A percentile compares a stretch with the other conserved stretches of the same genome.
Conservation (phyloP, 2,888 invertebrate species). For the Mantis religiosa region DNA sequence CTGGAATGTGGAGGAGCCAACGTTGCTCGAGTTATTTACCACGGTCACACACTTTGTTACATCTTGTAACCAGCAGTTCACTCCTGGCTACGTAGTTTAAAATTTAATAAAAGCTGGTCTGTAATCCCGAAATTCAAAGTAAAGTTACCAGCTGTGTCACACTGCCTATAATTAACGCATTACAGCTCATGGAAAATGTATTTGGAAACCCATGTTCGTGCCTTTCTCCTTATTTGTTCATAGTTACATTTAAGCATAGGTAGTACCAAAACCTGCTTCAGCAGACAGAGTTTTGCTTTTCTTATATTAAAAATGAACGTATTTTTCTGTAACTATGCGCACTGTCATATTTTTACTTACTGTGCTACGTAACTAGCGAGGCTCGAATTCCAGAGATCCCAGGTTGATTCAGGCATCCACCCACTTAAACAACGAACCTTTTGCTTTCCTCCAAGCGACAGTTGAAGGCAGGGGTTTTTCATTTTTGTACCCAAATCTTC, state of each 20-base stretch:
- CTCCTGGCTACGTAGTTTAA: background rate
- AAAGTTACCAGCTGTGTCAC: background rate
- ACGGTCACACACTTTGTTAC: background rate
- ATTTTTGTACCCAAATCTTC: too few species aligned
- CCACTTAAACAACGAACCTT: too few species aligned
- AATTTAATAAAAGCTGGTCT: background rate
- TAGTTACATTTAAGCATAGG: background rate
- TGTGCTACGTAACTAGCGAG: too few species aligned
- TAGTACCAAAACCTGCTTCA: background rate
- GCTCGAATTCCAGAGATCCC: too few species aligned
- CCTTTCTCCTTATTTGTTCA: background rate
- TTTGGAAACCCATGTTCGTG: background rate
- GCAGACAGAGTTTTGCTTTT: background rate
- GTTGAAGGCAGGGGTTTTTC: too few species aligned
- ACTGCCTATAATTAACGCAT: background rate
- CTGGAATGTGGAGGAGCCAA: too few species aligned
- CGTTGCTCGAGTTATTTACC: background rate
- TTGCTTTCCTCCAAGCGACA: too few species aligned
- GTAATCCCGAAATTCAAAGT: background rate
- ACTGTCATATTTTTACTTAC: too few species aligned
- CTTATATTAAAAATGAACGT: too few species aligned
- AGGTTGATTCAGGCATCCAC: too few species aligned
- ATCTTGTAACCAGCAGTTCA: background rate
- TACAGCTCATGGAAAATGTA: background rate
- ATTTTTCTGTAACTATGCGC: too few species aligned